These are phyloP conservation scores for Tursiops truncatus DNA, from an alignment of 2,113 vertebrate genomes.

Conservation along the genomic window DNA sequence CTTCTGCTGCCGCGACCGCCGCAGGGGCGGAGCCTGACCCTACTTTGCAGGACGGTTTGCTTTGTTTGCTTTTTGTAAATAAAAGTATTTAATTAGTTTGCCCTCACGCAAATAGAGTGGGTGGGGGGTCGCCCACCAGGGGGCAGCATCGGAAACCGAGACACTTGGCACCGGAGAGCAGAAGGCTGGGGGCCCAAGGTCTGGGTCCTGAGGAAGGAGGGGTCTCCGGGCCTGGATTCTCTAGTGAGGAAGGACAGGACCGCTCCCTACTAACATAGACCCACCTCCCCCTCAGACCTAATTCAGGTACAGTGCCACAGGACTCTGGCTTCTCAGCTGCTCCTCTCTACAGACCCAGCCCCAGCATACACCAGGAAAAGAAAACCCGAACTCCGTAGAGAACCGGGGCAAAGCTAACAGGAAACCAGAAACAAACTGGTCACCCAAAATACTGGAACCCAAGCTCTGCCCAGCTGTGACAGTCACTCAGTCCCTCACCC, in stretches of 20 bases:
- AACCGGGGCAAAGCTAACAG: not conserved
- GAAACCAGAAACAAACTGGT: constrained; percentile 28
- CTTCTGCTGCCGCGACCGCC: not conserved
- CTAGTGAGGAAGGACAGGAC: not conserved
- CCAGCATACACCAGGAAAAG: not conserved
- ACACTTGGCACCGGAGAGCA: not conserved
- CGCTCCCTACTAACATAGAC: not conserved
- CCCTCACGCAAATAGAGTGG: not conserved
- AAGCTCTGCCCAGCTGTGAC: not conserved
- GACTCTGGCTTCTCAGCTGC: not conserved
- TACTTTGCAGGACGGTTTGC: not conserved
- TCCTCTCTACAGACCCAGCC: not conserved
- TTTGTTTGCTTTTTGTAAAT: constrained; percentile 64
- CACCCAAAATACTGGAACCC: not conserved
- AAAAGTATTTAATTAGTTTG: constrained; percentile 69
- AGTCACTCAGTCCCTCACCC: not conserved
- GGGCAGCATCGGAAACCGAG: not conserved
- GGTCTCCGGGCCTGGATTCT: not conserved
- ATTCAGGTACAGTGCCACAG: not conserved
- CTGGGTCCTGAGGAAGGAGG: not conserved
- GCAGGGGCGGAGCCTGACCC: not conserved
- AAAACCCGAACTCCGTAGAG: not conserved
- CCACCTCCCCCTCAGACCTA: not conserved
- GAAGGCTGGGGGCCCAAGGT: not conserved
- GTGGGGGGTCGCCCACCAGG: not conserved